phyloP scores from a whole-genome alignment of 2,113 vertebrate genomes.

The Acrocephalus kingi region DNA sequence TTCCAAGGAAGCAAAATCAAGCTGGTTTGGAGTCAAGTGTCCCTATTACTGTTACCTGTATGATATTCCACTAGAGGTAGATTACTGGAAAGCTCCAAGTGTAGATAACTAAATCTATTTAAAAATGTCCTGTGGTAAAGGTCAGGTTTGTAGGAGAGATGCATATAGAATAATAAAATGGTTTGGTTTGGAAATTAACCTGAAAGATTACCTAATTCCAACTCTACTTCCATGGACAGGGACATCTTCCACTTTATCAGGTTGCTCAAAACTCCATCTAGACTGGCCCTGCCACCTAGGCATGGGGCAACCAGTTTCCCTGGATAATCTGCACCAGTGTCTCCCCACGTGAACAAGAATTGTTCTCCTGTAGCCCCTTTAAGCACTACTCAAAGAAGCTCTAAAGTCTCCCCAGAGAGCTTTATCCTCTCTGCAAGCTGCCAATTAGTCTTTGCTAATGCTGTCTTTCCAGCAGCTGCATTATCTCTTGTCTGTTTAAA shows the following conservation, averaged over 20 bases:
- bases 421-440: neutral
- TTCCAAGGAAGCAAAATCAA: neutral
- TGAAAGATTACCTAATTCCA: neutral
- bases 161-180: neutral
- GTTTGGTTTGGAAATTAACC: neutral
- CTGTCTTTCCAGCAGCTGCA: neutral
- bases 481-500: rapidly evolving
- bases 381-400: neutral
- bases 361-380: neutral
- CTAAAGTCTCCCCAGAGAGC: neutral
- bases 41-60: neutral
- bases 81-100: neutral
- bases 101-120: neutral
- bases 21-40: neutral
- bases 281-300: neutral
- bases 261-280: neutral
- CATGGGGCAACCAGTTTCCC: neutral
- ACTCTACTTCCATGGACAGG: neutral
- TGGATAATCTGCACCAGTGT: neutral
- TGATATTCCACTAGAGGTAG: neutral
- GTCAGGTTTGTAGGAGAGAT: neutral
- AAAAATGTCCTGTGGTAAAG: neutral
- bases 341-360: neutral
- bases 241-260: neutral
- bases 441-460: neutral